A percentile compares a stretch with the other conserved stretches of the same genome.
Conservation (phyloP, 1,140 invertebrate genomes). For the Saccostrea glomerata region DNA sequence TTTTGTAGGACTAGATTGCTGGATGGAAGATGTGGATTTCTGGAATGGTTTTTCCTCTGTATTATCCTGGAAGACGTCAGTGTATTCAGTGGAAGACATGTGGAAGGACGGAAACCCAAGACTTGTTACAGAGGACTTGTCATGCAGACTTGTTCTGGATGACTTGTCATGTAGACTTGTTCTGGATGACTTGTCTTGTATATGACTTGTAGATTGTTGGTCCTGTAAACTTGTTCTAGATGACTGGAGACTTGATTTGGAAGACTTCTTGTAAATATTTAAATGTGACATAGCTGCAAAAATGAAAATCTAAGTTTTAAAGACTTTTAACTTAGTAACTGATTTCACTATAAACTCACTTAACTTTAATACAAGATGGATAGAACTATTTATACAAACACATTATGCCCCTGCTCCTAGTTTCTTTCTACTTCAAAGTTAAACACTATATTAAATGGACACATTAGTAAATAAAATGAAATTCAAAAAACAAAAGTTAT, state of each 20-base stretch:
- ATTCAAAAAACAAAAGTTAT: no score
- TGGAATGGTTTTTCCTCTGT: neutral
- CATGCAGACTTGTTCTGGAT: neutral
- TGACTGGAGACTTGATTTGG: neutral
- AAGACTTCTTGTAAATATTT: constrained; percentile 17
- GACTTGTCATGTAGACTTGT: neutral
- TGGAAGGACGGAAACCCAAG: neutral
- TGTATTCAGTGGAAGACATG: neutral
- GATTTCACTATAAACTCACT: no score
- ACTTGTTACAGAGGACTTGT: neutral
- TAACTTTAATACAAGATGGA: no score
- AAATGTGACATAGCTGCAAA: constrained; percentile 14
- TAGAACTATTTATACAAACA: no score
- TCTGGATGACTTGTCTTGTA: neutral
- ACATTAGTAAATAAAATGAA: no score
- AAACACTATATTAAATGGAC: no score
- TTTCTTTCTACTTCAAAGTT: no score
- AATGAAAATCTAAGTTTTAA: neutral
- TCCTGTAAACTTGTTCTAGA: constrained; percentile 4
- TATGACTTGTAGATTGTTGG: neutral
- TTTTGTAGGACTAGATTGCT: neutral
- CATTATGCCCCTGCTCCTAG: no score
- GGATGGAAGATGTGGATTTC: constrained; percentile 15
- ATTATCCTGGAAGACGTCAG: neutral
- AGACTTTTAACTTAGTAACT: no score